phyloP scores from a whole-genome alignment of 2,113 vertebrate species.

The Hemiprocne comata region DNA sequence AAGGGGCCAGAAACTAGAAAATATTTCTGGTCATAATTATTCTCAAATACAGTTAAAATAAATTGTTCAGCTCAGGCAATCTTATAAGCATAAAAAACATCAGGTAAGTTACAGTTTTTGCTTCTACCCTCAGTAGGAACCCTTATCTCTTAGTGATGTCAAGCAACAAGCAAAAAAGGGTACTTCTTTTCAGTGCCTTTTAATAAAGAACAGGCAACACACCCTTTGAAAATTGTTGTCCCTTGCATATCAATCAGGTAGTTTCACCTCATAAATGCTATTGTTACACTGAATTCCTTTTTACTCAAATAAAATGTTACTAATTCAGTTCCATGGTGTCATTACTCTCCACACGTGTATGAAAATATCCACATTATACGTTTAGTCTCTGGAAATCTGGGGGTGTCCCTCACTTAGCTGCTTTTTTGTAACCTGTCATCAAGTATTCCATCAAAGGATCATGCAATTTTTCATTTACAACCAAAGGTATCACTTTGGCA shows the following conservation, averaged over 20 bases:
- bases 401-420: neutral
- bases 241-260: neutral
- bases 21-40: neutral
- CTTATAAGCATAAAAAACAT: neutral
- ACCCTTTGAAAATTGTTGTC: neutral
- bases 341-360: neutral
- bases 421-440: neutral
- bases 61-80: neutral
- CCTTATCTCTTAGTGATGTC: neutral
- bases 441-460: neutral
- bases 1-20: neutral
- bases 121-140: neutral
- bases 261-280: neutral
- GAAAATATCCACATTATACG: neutral
- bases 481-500: neutral
- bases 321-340: neutral
- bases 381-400: neutral
- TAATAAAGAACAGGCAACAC: neutral
- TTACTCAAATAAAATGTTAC: neutral
- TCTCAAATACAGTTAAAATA: neutral
- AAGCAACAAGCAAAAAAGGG: neutral
- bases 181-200: neutral
- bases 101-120: constrained; percentile 9
- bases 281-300: neutral
- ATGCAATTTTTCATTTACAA: neutral